Evolutionary conservation across 2,888 invertebrate genomes (phyloP).

Genomic region (Leptinotarsa peninsularis): DNA sequence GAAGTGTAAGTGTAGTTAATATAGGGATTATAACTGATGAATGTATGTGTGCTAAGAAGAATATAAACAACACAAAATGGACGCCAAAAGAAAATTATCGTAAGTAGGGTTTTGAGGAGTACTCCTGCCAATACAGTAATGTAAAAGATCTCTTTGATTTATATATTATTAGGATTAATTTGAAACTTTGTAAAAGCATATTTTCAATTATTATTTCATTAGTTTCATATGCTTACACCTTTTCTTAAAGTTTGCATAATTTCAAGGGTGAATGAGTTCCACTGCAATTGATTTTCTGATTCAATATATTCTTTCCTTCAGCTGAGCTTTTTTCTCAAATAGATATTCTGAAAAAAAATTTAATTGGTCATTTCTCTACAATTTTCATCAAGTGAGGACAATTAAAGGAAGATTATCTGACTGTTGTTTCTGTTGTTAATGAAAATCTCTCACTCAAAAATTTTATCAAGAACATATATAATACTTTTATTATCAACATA

Average conservation of each 20-base stretch:
- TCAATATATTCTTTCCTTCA: slow-evolving; percentile 23
- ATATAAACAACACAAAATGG: slow-evolving; percentile 46
- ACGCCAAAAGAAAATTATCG: slow-evolving; percentile 54
- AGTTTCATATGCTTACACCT: background rate
- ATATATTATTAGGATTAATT: background rate
- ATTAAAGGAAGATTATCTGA: no score
- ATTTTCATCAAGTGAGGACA: no score
- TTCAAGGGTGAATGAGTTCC: slow-evolving; percentile 29
- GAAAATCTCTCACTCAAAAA: no score
- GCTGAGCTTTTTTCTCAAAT: background rate
- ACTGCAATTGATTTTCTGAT: slow-evolving; percentile 36
- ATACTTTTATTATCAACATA: slow-evolving; percentile 17
- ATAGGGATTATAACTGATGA: slow-evolving; percentile 31
- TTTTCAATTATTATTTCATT: background rate
- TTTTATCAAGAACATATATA: no score
- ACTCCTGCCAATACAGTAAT: slow-evolving; percentile 2
- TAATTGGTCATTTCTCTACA: no score
- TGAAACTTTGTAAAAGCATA: background rate
- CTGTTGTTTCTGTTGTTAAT: no score
- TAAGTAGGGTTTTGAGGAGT: slow-evolving; percentile 43
- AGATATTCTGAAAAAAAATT: background rate
- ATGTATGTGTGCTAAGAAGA: slow-evolving; percentile 44
- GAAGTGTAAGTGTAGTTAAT: slow-evolving; percentile 21
- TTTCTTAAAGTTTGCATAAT: background rate
- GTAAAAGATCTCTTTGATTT: background rate